A percentile compares a stretch with the other conserved stretches of the same genome.
Conservation (phyloP, 35 echinoderm and acorn worm species). For the Apostichopus parvimensis region DNA sequence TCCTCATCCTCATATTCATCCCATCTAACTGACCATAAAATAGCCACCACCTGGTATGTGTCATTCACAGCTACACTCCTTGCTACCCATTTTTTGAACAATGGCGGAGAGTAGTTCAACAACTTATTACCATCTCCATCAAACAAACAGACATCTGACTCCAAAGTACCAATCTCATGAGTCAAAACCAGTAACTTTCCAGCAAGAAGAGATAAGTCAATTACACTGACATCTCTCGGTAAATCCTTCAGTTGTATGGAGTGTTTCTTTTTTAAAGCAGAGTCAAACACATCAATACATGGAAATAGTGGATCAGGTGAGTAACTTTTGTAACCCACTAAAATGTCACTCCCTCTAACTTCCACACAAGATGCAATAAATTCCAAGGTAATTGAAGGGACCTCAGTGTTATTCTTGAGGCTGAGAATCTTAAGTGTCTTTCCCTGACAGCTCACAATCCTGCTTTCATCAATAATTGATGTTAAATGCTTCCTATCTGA, state of each 20-base stretch:
- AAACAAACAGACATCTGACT: too few relatives aligned
- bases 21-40: background rate
- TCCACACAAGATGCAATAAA: background rate
- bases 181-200: too few relatives aligned
- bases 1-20: background rate
- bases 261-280: too few relatives aligned
- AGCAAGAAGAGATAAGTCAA: too few relatives aligned
- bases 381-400: too few relatives aligned
- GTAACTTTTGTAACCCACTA: background rate
- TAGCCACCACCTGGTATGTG: background rate
- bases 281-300: too few relatives aligned
- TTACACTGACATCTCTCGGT: too few relatives aligned
- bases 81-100: background rate
- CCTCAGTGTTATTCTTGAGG: background rate
- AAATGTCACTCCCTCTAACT: slow-evolving; percentile 3
- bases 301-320: too few relatives aligned
- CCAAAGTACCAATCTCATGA: too few relatives aligned
- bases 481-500: background rate
- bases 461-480: background rate
- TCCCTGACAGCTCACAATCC: background rate
- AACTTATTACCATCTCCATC: too few relatives aligned
- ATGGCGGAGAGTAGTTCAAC: background rate
- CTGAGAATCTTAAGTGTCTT: background rate
- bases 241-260: too few relatives aligned
- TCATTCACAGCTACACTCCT: background rate